Percentiles rank a stretch among this genome's conserved stretches.
phyloP scores from a whole-genome alignment of 2,797 vertebrate genomes.

The Notolabrus celidotus region DNA sequence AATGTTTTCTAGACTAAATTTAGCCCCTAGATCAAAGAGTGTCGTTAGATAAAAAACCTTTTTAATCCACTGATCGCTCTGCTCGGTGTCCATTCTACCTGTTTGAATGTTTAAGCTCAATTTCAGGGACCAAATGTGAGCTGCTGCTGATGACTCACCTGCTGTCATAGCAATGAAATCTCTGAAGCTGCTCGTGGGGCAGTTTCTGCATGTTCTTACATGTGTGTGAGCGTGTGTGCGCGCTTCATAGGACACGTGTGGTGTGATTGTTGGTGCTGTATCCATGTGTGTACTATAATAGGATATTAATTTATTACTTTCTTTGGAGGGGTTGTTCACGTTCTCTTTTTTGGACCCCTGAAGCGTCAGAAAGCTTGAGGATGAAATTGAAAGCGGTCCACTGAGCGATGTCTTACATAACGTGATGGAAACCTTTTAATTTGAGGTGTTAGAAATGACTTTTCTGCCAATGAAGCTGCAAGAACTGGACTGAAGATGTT shows the following conservation, averaged over 20 bases:
- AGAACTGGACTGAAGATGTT: conserved; percentile 17
- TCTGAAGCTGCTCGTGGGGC: conserved; percentile 39
- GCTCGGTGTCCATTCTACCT: conserved; percentile 13
- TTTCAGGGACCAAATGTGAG: conserved; percentile 73
- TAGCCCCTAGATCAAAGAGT: not conserved
- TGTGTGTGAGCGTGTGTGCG: conserved; percentile 16
- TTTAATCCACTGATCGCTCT: conserved; percentile 14
- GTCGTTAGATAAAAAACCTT: not conserved
- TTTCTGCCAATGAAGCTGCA: no score
- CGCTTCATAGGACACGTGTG: conserved; percentile 32
- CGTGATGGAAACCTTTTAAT: conserved; percentile 15
- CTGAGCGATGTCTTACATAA: conserved; percentile 48
- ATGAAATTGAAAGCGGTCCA: conserved; percentile 26
- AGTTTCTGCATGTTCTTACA: conserved; percentile 32
- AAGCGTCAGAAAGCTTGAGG: conserved; percentile 16
- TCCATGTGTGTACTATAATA: conserved; percentile 46
- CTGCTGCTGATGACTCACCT: conserved; percentile 50
- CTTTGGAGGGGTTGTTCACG: conserved; percentile 7
- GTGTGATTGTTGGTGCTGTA: conserved; percentile 25
- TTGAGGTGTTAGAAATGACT: conserved; percentile 2
- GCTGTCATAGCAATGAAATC: conserved; percentile 42
- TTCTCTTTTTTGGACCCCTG: not conserved
- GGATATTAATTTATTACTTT: conserved; percentile 34
- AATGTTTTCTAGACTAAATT: not conserved
- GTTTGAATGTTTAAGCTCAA: conserved; percentile 67